These are phyloP conservation scores for Pelusios castaneus DNA, from an alignment of 2,113 vertebrate genomes.

Conservation along the genomic window DNA sequence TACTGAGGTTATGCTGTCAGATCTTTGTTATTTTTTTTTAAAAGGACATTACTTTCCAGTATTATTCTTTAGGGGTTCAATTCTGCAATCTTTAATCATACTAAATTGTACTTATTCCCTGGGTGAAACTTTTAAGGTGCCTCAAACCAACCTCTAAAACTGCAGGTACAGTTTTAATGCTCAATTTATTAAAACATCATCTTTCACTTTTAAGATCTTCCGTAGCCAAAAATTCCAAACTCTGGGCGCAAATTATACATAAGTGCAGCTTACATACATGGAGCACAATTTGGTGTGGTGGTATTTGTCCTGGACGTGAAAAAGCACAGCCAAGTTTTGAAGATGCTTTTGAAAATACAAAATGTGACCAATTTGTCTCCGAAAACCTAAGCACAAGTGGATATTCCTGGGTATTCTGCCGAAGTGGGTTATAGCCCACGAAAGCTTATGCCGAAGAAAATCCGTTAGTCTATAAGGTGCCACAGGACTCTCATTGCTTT, in stretches of 20 bases:
- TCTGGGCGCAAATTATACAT: background rate
- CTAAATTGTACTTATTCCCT: background rate
- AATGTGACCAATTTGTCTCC: background rate
- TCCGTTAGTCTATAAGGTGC: too few relatives aligned
- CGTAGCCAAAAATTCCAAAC: background rate
- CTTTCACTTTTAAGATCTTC: background rate
- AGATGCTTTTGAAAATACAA: background rate
- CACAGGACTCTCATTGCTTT: too few relatives aligned
- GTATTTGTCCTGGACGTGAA: background rate
- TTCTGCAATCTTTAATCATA: background rate
- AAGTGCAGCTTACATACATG: background rate
- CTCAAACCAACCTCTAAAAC: background rate
- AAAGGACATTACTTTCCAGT: background rate
- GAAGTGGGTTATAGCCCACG: too few relatives aligned
- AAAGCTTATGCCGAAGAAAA: too few relatives aligned
- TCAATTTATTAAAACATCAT: background rate
- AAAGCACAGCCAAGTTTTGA: background rate
- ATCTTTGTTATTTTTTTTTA: conserved; percentile 4
- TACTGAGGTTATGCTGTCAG: fast-evolving
- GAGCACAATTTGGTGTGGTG: background rate
- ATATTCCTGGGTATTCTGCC: too few relatives aligned
- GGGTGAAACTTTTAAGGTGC: background rate
- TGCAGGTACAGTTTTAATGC: background rate
- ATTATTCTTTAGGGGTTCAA: background rate
- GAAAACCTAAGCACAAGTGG: background rate